These are phyloP conservation scores for Micrasema longulum DNA, from an alignment of 1,140 invertebrate species.

Conservation along the genomic window DNA sequence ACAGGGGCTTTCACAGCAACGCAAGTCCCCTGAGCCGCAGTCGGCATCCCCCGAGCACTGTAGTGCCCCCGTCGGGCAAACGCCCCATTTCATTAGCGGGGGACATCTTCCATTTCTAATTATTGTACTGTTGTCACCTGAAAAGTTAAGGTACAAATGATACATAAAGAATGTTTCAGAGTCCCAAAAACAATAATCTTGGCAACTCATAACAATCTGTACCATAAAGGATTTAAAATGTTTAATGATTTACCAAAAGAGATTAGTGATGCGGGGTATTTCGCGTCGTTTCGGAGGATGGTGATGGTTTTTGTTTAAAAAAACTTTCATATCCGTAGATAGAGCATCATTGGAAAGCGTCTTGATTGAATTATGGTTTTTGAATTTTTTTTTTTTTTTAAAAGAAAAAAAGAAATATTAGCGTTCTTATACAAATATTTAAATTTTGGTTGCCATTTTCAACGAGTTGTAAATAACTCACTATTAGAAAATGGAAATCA, in stretches of 20 bases:
- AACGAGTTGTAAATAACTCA: too few species aligned
- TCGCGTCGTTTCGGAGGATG: not conserved
- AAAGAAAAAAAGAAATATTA: too few species aligned
- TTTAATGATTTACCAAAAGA: too few species aligned
- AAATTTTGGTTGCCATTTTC: too few species aligned
- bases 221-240: too few species aligned
- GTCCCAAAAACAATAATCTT: not conserved
- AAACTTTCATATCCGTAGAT: not conserved
- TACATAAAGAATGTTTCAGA: not conserved
- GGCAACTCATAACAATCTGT: too few species aligned
- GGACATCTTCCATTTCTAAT: slow-evolving; percentile 50
- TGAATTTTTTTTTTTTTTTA: not conserved
- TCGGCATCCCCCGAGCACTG: slow-evolving; percentile 59
- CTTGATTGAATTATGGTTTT: not conserved
- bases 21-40: slow-evolving; percentile 59
- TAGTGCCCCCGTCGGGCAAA: slow-evolving; percentile 59
- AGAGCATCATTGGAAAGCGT: not conserved
- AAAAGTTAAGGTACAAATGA: not conserved
- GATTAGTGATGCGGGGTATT: too few species aligned
- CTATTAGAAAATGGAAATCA: too few species aligned
- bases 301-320: not conserved
- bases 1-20: slow-evolving; percentile 63
- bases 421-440: too few species aligned
- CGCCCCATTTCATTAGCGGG: slow-evolving; percentile 51
- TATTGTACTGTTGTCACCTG: not conserved